phyloP scores from a whole-genome alignment of 2,797 vertebrate genomes.

The Myotis vivesi region DNA sequence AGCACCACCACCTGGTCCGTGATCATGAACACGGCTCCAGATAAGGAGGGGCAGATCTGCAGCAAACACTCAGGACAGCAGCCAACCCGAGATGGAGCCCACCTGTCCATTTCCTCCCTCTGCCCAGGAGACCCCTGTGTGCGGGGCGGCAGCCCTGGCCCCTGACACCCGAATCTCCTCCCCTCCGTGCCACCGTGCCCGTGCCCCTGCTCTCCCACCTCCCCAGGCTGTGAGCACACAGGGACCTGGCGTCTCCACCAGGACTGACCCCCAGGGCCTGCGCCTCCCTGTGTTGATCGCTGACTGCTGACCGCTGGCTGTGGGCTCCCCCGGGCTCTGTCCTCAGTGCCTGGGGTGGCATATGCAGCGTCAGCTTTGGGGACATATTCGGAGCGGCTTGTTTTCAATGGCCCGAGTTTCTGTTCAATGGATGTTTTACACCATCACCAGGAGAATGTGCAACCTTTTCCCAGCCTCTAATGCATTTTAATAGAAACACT shows the following conservation, averaged over 20 bases:
- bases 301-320: neutral
- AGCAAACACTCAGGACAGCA: slow-evolving; percentile 81
- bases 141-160: neutral
- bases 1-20: slow-evolving; percentile 92
- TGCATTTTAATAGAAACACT: neutral
- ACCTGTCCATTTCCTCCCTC: slow-evolving; percentile 76
- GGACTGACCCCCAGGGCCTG: slow-evolving; percentile 51
- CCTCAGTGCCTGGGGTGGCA: neutral
- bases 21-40: slow-evolving; percentile 95
- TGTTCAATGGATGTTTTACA: neutral
- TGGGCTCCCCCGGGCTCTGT: neutral
- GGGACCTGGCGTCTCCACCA: slow-evolving; percentile 78
- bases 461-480: neutral
- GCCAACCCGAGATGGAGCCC: slow-evolving; percentile 68
- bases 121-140: slow-evolving; percentile 72
- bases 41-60: slow-evolving; percentile 93
- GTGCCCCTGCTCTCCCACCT: slow-evolving; percentile 20
- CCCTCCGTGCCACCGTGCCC: neutral
- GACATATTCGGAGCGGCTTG: neutral
- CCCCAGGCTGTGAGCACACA: slow-evolving; percentile 40
- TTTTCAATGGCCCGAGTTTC: neutral
- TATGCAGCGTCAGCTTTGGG: neutral
- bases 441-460: neutral
- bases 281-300: neutral
- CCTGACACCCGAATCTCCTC: slow-evolving; percentile 76